phyloP scores from a whole-genome alignment of 2,888 invertebrate genomes.

The Tetanocera ferruginea region DNA sequence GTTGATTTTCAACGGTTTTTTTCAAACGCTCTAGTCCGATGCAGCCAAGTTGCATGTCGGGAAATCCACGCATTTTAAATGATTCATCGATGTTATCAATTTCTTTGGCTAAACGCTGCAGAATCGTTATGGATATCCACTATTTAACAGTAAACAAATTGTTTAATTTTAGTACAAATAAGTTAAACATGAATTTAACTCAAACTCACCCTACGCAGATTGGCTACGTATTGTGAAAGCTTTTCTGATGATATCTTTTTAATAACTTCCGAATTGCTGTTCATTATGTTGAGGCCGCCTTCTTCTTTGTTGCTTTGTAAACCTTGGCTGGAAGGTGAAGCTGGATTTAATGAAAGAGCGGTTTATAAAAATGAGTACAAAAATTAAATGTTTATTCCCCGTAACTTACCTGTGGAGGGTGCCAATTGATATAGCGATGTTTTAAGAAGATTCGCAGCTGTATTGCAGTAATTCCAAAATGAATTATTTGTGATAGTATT shows the following conservation, averaged over 20 bases:
- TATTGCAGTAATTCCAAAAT: conserved; percentile 69
- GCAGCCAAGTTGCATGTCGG: conserved; percentile 77
- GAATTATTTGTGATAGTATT: conserved; percentile 62
- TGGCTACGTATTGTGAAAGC: conserved; percentile 84
- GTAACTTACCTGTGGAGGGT: conserved; percentile 58
- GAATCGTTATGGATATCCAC: conserved; percentile 90
- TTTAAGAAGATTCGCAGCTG: conserved; percentile 65
- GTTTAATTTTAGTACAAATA: conserved; percentile 24
- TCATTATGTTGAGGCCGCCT: conserved; percentile 61
- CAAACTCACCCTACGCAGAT: conserved; percentile 77
- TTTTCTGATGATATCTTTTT: conserved; percentile 72
- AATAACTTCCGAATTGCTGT: conserved; percentile 68
- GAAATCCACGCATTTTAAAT: conserved; percentile 78
- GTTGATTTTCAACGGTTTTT: conserved; percentile 76
- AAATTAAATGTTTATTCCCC: not conserved
- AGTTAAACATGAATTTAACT: not conserved
- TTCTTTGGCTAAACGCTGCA: conserved; percentile 81
- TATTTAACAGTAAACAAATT: conserved; percentile 59
- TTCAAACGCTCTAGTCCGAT: conserved; percentile 82
- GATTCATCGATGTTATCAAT: conserved; percentile 80
- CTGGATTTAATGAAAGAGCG: conserved; percentile 1
- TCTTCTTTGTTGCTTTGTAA: conserved; percentile 64
- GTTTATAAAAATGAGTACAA: not conserved
- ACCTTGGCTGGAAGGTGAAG: conserved; percentile 60
- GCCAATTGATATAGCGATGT: conserved; percentile 68